Base-by-base conservation (phyloP, 2,113 vertebrate species). In the Gymnogyps californianus region DNA sequence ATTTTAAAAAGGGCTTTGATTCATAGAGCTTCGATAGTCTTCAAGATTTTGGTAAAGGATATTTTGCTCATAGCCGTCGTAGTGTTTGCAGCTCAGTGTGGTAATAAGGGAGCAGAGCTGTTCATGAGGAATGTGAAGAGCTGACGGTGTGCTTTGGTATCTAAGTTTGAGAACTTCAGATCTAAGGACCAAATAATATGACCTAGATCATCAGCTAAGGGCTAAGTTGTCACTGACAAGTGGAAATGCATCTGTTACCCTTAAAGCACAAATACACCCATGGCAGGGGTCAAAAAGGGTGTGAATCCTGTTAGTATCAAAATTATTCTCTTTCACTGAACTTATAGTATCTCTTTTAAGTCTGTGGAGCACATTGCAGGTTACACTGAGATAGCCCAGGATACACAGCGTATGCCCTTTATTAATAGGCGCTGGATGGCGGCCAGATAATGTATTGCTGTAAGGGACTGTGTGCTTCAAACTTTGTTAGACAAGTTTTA, bases 1-100 rank as follows among this genome's bases (percentile, higher is more conserved):
- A 52, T 90, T 95, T 95, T 57, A 6, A n/a, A 36, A 89, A 71
- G 34, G 61, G 22, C 64, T 93, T 93, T 93, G 87, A 78, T 91
- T 83, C 64, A 74, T 9, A 80, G 71, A 58, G 62, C 66, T 77
- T 57, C 2, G 1, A 22, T 28, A 55, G 51, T 58, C 69, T 47
- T 75, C 69, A 84, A 28, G 91, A 81, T 94, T 81, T 81, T 64
- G 29, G 11, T 64, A 51, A 55, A 84, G 74, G 51, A 4, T 51
- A 11, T 82, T 95, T 78, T 71, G 59, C 65, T 75, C 20, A 32
- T 81, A 59, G 78, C 29, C 36, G 32, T 14, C n/a, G 58, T 7
- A 25, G 16, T 18, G 42, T n/a, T 66, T 78, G 72, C 67, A 89
- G 80, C 7, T 5, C 26, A 65, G n/a, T 57, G 22, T 29, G 34